Percentiles rank a stretch among this genome's conserved stretches.
Conservation (phyloP, 2,888 invertebrate species). For the Macrosoma leucophasiata region DNA sequence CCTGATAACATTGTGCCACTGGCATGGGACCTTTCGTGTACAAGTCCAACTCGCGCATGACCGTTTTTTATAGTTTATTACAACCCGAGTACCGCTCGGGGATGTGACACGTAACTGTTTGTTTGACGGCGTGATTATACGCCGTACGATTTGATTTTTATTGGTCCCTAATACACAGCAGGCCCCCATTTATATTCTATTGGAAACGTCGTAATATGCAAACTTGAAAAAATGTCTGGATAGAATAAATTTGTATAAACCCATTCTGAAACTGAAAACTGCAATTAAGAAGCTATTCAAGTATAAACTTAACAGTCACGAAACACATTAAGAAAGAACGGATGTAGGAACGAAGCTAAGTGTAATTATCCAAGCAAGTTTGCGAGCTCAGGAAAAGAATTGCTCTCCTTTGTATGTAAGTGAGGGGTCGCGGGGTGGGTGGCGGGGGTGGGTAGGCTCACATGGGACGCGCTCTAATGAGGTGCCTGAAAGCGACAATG, state of each 20-base stretch:
- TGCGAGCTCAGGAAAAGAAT: conserved; percentile 70
- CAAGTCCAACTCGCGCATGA: too few species aligned
- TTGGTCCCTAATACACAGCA: conserved; percentile 43
- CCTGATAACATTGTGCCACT: too few species aligned
- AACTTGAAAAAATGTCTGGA: too few species aligned
- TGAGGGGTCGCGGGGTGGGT: conserved; percentile 31
- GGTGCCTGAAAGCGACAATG: conserved; percentile 76
- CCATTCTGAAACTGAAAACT: conserved; percentile 3
- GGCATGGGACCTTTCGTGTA: too few species aligned
- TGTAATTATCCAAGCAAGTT: conserved; percentile 72
- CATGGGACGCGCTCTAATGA: conserved; percentile 76
- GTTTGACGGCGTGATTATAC: conserved; percentile 53
- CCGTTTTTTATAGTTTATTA: conserved; percentile 71
- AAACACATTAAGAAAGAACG: conserved; percentile 43
- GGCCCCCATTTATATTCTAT: too few species aligned
- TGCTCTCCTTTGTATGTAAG: conserved; percentile 53
- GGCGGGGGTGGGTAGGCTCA: conserved; percentile 58
- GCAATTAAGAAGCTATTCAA: conserved; percentile 6
- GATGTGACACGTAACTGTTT: conserved; percentile 56
- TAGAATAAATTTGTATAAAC: too few species aligned
- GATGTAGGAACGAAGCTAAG: conserved; percentile 51
- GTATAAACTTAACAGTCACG: conserved; percentile 24
- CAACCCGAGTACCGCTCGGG: conserved; percentile 55
- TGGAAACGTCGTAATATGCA: too few species aligned
- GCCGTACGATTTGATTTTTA: conserved; percentile 59